A percentile compares a stretch with the other conserved stretches of the same genome.
These are phyloP conservation scores for Idaea aversata DNA, from an alignment of 2,888 invertebrate species.

Conservation along the genomic window DNA sequence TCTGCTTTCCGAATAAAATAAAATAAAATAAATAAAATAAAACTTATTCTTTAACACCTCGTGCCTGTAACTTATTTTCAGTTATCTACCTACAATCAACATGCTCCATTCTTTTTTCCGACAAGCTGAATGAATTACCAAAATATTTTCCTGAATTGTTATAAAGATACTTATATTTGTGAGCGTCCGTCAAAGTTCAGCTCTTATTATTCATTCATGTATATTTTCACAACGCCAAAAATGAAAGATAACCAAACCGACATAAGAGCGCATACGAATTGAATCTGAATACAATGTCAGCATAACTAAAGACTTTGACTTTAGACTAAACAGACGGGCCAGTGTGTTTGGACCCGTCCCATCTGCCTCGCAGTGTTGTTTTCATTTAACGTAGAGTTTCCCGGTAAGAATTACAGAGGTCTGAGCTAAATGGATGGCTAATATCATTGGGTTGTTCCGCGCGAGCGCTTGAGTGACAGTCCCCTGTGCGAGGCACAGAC, in stretches of 20 bases:
- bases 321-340: conserved; percentile 49
- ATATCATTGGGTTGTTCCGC: conserved; percentile 67
- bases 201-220: neutral
- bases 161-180: conserved; percentile 3
- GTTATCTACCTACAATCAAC: too few species aligned
- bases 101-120: too few species aligned
- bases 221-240: conserved; percentile 32
- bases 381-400: conserved; percentile 31
- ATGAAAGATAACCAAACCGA: conserved; percentile 48
- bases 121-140: too few species aligned
- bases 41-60: too few species aligned
- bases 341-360: conserved; percentile 36
- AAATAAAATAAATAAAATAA: too few species aligned
- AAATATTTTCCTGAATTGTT: neutral
- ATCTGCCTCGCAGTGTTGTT: conserved; percentile 27
- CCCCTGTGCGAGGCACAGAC: conserved; percentile 63
- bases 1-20: too few species aligned
- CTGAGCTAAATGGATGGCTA: conserved; percentile 53
- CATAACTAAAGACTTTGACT: conserved; percentile 65
- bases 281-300: conserved; percentile 65
- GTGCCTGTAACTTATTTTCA: too few species aligned
- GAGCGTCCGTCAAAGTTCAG: too few species aligned
- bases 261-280: conserved; percentile 52
- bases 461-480: conserved; percentile 71
- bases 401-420: conserved; percentile 39